phyloP scores from a whole-genome alignment of 2,888 invertebrate genomes.

The Coecobrya sp. region DNA sequence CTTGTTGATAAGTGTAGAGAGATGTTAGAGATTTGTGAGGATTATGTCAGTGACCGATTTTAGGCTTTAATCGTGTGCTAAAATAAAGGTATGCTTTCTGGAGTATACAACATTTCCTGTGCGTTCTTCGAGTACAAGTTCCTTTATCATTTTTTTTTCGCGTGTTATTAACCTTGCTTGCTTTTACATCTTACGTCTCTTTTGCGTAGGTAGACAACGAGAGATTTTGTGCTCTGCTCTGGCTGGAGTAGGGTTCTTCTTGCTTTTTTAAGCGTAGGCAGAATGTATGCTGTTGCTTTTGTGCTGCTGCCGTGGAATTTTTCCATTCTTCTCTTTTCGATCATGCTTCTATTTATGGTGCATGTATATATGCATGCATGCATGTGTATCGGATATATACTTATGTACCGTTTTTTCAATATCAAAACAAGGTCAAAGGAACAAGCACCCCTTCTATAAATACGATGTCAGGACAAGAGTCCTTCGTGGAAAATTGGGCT shows the following conservation, averaged over 20 bases:
- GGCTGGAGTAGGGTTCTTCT: too few species aligned
- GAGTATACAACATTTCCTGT: not conserved
- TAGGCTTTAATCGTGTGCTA: not conserved
- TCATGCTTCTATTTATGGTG: not conserved
- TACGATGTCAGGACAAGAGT: too few species aligned
- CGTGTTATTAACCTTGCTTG: slow-evolving; percentile 15
- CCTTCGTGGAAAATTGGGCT: too few species aligned
- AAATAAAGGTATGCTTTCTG: not conserved
- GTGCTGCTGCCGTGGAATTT: not conserved
- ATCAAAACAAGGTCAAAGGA: slow-evolving; percentile 37
- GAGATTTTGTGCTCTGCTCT: too few species aligned
- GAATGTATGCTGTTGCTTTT: not conserved
- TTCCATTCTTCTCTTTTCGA: not conserved
- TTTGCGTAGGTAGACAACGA: too few species aligned
- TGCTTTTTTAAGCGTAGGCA: not conserved
- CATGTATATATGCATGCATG: too few species aligned
- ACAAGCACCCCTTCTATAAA: not conserved
- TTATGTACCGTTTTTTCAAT: not conserved
- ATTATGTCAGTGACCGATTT: slow-evolving; percentile 70
- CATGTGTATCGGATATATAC: not conserved
- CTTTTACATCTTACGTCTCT: too few species aligned
- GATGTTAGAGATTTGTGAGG: too few species aligned
- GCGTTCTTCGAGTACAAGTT: too few species aligned
- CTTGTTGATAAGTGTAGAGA: slow-evolving; percentile 32
- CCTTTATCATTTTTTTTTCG: not conserved